Evolutionary conservation across 2,797 vertebrate species (phyloP), one percentile per base, ranked within the genome.

Genomic region (Siniperca obscura): DNA sequence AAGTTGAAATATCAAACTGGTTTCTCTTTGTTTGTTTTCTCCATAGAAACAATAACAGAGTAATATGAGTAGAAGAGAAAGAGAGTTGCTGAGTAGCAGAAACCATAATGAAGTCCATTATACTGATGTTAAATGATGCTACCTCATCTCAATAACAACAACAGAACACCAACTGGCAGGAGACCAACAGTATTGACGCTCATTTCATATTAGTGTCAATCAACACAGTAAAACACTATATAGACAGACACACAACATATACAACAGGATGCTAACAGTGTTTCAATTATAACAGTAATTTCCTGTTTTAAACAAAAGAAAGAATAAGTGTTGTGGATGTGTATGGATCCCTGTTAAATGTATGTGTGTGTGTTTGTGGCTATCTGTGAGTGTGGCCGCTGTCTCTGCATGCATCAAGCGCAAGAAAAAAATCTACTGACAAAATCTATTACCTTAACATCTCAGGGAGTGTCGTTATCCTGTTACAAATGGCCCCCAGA

Each of bases 401-500:
- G 74, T 84, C 52, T 74, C 69, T 4, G 40, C 68, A 67, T 66
- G 71, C 68, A 13, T 84, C 82, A 67, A 66, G 36, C 50, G 46
- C 10, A 0, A 69, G 50, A 21, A n/a, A 27, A 42, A 81, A 74
- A 74, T 70, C 59, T 4, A 65, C 80, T 57, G 83, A 81, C 78
- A 87, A 77, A 83, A 88, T 88, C 88, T 75, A 88, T 88, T 86
- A 75, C 73, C 78, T 80, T 67, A 50, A 76, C 57, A 64, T 84
- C 86, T 86, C 86, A 76, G 76, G 74, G 74, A 82, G 83, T 62
- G 85, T 81, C 61, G 70, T 91, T 82, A 81, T 78, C 76, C 85
- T 74, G 82, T 92, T 92, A 90, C 88, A 90, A 88, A 89, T 81
- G 76, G 72, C 89, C 91, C 75, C 79, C 81, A 25, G 66, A 81